These are phyloP conservation scores for Samia ricini DNA, from an alignment of 1,140 invertebrate species.

Conservation along the genomic window DNA sequence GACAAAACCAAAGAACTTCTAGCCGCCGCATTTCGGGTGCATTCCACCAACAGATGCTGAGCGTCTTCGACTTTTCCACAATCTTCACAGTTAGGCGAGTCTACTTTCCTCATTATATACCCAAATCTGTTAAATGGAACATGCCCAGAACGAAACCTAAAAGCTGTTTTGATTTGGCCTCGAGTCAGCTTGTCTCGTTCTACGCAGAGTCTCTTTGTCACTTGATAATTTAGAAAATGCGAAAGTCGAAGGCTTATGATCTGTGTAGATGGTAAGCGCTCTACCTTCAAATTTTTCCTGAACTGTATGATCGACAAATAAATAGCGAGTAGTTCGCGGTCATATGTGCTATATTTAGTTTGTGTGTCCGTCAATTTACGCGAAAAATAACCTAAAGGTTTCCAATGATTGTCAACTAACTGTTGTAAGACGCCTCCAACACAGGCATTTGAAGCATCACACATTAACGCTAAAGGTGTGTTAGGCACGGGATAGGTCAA, in stretches of 20 bases:
- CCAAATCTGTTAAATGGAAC: too few relatives aligned
- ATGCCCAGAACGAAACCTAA: too few relatives aligned
- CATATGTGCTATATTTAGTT: conserved; percentile 9
- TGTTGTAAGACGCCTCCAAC: conserved; percentile 20
- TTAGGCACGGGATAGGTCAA: conserved; percentile 31
- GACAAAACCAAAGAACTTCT: too few relatives aligned
- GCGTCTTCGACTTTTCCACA: too few relatives aligned
- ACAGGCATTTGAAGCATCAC: conserved; percentile 7
- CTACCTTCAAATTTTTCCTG: conserved; percentile 7
- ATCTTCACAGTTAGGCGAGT: too few relatives aligned
- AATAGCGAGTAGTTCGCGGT: conserved; percentile 15
- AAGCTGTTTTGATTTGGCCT: too few relatives aligned
- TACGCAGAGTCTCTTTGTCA: conserved; percentile 3
- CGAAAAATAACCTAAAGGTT: conserved; percentile 14
- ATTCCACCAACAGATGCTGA: too few relatives aligned
- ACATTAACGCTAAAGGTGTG: background rate
- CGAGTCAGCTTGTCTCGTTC: conserved; percentile 7
- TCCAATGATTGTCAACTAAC: conserved; percentile 4
- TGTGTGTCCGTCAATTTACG: conserved; percentile 12
- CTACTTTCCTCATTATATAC: too few relatives aligned
- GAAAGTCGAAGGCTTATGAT: conserved; percentile 7
- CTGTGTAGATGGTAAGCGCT: conserved; percentile 6
- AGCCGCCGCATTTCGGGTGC: too few relatives aligned
- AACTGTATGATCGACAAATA: conserved; percentile 14
- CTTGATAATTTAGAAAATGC: background rate